Base-by-base conservation (phyloP, 2,888 invertebrate genomes). In the Silvanus unidentatus region DNA sequence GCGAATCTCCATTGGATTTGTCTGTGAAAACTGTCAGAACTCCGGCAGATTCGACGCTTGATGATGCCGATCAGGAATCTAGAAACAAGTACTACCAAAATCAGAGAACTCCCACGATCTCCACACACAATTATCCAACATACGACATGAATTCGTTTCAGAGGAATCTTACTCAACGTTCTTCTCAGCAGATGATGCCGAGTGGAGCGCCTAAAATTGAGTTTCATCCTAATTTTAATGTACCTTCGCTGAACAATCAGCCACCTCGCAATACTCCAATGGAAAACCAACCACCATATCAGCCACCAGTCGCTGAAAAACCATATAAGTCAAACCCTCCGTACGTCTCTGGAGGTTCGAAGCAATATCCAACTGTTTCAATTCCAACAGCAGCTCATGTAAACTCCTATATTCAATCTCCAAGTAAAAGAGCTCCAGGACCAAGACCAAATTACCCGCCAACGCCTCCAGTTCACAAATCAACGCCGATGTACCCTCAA, bases 11-110 rank as follows among this genome's bases (percentile, higher is more conserved):
- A 0, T 72, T 93, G 47, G 93, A 93, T 72, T 75, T 93, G 42
- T 92, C 92, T 0, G 88, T 92, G 37, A 91, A 92, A 69, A 92
- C 91, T 1, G 84, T 92, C 0, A 83, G 89, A 65, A 90, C 90
- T 40, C 85, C 89, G 2, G 90, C 92, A 0, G 91, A 92, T 70
- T 91, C 91, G 0, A 91, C 92, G 8, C 16, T 37, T 4, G 37
- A 37, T 16, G 37, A 85, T 59, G 80, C 81, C 43, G 69, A 74
- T 10, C 81, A 81, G 60, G 63, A 66, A 11, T 49, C 54, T 27
- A 47, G 59, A 29, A 53, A 54, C 14, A 63, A 63, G 41, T 62
- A 62, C 42, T 61, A 63, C 30, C 47, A 42, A 29, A 50, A 44
- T 49, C 50, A 52, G 16, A 54, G 52, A 42, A 50, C 54, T 57